A percentile compares a stretch with the other conserved stretches of the same genome.
Evolutionary conservation across 2,888 invertebrate species (phyloP).

Genomic region (Artemia sp.): DNA sequence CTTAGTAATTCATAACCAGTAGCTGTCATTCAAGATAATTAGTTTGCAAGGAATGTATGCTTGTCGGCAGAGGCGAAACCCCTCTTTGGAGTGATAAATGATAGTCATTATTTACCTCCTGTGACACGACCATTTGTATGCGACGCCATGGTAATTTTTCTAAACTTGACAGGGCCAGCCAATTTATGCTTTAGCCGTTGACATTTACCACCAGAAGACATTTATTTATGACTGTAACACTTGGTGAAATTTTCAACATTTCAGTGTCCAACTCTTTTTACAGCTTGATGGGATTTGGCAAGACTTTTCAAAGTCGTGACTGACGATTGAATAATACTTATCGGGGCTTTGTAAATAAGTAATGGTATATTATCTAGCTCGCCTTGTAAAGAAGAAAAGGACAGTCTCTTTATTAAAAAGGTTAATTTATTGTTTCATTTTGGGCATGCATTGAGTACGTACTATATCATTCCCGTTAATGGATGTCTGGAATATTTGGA

Average conservation of each 20-base stretch:
- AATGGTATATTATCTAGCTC: too few relatives aligned
- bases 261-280: background rate
- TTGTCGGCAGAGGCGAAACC: conserved; percentile 12
- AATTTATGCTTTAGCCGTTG: conserved; percentile 8
- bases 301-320: too few relatives aligned
- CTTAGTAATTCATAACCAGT: conserved; percentile 15
- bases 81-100: conserved; percentile 15
- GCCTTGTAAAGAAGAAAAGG: too few relatives aligned
- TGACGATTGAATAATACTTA: too few relatives aligned
- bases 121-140: conserved; percentile 16
- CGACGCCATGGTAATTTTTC: conserved; percentile 14
- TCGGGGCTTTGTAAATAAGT: too few relatives aligned
- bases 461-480: too few relatives aligned
- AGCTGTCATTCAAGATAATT: conserved; percentile 14
- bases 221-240: conserved; percentile 8
- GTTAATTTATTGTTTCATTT: too few relatives aligned
- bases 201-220: background rate
- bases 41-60: conserved; percentile 2
- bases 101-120: conserved; percentile 10
- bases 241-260: conserved; percentile 14
- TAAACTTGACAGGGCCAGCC: background rate
- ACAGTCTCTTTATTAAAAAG: too few relatives aligned
- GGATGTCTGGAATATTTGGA: too few relatives aligned
- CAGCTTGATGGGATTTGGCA: too few relatives aligned
- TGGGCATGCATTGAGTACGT: too few relatives aligned